Evolutionary conservation across 1,140 invertebrate species (phyloP).

Genomic region (Polyergus mexicanus): DNA sequence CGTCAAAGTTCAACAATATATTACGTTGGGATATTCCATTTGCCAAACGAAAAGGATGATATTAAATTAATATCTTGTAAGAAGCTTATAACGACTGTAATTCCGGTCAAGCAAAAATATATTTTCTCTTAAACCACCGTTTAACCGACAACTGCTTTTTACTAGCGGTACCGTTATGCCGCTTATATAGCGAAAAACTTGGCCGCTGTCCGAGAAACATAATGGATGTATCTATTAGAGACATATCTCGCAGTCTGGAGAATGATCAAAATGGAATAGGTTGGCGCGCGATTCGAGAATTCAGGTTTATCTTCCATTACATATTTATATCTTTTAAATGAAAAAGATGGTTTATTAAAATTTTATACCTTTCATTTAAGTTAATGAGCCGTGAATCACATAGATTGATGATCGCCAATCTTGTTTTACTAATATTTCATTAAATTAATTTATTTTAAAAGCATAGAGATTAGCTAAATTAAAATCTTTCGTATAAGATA

Average conservation of each 20-base stretch:
- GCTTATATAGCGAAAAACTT: slow-evolving; percentile 63
- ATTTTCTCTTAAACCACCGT: not conserved
- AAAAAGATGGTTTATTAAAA: not conserved
- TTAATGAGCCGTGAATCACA: not conserved
- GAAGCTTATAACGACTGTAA: slow-evolving; percentile 31
- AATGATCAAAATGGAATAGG: slow-evolving; percentile 33
- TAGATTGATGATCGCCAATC: not conserved
- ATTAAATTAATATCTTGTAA: slow-evolving; percentile 41
- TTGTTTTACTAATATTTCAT: not conserved
- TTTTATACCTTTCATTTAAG: not conserved
- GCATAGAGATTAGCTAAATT: not conserved
- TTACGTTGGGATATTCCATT: not conserved
- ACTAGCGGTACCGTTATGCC: slow-evolving; percentile 62
- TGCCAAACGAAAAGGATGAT: not conserved
- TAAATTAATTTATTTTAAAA: not conserved
- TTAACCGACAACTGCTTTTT: slow-evolving; percentile 55
- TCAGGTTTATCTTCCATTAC: slow-evolving; percentile 18
- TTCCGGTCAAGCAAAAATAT: slow-evolving; percentile 39
- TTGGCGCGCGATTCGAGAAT: slow-evolving; percentile 6
- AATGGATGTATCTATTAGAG: slow-evolving; percentile 60
- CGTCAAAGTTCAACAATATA: not conserved
- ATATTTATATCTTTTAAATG: slow-evolving; percentile 32
- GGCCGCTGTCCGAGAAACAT: slow-evolving; percentile 38
- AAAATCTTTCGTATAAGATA: not conserved
- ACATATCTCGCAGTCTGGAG: slow-evolving; percentile 34